phyloP scores from a whole-genome alignment of 2,113 vertebrate genomes.

The Machaerirhynchus nigripectus region DNA sequence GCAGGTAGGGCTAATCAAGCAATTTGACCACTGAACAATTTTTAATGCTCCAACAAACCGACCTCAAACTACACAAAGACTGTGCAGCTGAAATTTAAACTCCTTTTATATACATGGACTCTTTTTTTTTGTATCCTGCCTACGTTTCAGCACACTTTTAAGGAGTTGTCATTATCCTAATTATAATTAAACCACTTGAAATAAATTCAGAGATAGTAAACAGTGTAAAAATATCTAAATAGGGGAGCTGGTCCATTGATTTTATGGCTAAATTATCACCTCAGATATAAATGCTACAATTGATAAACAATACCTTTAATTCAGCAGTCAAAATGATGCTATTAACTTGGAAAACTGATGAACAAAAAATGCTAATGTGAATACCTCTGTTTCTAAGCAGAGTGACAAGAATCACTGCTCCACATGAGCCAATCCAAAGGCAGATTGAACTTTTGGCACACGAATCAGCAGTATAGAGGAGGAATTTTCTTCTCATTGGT shows the following conservation, averaged over 20 bases:
- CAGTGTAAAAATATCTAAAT: slow-evolving; percentile 24
- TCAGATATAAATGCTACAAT: background rate
- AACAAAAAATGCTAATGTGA: background rate
- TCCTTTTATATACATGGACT: background rate
- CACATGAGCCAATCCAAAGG: background rate
- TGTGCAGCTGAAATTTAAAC: background rate
- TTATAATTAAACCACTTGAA: slow-evolving; percentile 43
- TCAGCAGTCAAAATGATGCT: background rate
- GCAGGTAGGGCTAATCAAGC: background rate
- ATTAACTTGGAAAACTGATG: slow-evolving; percentile 5
- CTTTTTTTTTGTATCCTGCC: background rate
- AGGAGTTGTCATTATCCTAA: slow-evolving; percentile 34
- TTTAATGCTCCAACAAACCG: slow-evolving; percentile 1
- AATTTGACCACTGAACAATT: slow-evolving; percentile 11
- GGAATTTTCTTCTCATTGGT: background rate
- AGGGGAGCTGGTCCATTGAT: background rate
- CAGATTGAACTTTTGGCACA: background rate
- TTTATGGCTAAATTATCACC: slow-evolving; percentile 10
- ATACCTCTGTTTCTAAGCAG: background rate
- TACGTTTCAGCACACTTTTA: background rate
- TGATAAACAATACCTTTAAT: background rate
- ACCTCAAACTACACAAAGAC: background rate
- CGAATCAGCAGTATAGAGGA: background rate
- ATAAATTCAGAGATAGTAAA: background rate
- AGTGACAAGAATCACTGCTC: background rate